Conservation (phyloP, 2,113 vertebrate genomes). For the Melanotaenia duboulayi region DNA sequence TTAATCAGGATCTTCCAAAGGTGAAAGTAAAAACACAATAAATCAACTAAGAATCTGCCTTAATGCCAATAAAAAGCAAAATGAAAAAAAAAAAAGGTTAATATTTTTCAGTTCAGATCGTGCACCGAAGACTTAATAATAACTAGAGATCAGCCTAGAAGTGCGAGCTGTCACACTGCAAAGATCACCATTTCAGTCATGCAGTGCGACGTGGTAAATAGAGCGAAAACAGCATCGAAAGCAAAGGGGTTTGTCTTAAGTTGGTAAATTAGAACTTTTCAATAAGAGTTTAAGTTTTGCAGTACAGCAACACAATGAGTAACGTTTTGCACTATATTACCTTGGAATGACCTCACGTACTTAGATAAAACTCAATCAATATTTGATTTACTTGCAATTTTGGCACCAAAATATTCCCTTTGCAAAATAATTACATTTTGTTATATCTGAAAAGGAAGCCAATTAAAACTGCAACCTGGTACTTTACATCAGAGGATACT, state of each 20-base stretch:
- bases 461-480: constrained; percentile 14
- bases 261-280: background rate
- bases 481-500: constrained; percentile 13
- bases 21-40: constrained; percentile 42
- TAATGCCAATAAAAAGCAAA: constrained; percentile 7
- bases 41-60: constrained; percentile 31
- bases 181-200: constrained; percentile 55
- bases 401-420: constrained; percentile 45
- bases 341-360: background rate
- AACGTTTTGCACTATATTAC: constrained; percentile 9
- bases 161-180: constrained; percentile 51
- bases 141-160: constrained; percentile 39
- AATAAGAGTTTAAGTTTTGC: background rate
- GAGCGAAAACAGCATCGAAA: constrained; percentile 15
- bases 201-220: constrained; percentile 32
- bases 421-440: constrained; percentile 1
- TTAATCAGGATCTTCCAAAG: constrained; percentile 21
- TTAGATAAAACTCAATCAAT: background rate
- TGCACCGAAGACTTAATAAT: constrained; percentile 34
- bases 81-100: constrained; percentile 5
- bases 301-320: background rate
- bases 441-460: constrained; percentile 24
- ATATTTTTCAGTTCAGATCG: constrained; percentile 43
- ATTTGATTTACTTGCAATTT: constrained; percentile 24
- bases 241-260: background rate